Conservation (phyloP, 2,797 vertebrate species). For the Phoebastria nigripes region DNA sequence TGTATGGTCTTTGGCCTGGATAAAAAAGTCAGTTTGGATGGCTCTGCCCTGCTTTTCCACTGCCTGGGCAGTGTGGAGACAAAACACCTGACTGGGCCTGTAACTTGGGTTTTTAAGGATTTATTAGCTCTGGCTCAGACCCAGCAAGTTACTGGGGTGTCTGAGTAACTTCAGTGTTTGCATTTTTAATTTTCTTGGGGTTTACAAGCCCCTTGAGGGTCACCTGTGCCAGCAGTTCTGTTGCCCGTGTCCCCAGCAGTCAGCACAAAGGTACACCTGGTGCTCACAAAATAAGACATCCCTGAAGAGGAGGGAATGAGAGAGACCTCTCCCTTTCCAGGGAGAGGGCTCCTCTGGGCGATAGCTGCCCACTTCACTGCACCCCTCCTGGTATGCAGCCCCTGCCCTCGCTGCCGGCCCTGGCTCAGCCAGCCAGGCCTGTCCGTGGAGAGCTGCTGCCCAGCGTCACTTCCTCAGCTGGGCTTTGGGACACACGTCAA, state of each 20-base stretch:
- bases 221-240: background rate
- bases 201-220: background rate
- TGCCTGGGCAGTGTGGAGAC: background rate
- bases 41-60: background rate
- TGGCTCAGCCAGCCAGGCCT: fast-evolving
- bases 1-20: background rate
- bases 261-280: fast-evolving
- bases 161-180: background rate
- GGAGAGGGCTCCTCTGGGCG: background rate
- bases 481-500: background rate
- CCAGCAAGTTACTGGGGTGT: background rate
- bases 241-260: background rate
- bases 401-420: background rate
- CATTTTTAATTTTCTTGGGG: background rate
- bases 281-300: background rate
- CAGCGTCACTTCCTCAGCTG: background rate
- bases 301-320: background rate
- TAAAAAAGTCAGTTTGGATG: background rate
- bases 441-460: background rate
- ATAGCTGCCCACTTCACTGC: background rate
- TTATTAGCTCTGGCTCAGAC: background rate
- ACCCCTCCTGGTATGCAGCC: fast-evolving
- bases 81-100: background rate
- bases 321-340: background rate
- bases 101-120: background rate